A percentile compares a stretch with the other conserved stretches of the same genome.
phyloP scores from a whole-genome alignment of 1,140 invertebrate species.

The Ceratitis capitata region DNA sequence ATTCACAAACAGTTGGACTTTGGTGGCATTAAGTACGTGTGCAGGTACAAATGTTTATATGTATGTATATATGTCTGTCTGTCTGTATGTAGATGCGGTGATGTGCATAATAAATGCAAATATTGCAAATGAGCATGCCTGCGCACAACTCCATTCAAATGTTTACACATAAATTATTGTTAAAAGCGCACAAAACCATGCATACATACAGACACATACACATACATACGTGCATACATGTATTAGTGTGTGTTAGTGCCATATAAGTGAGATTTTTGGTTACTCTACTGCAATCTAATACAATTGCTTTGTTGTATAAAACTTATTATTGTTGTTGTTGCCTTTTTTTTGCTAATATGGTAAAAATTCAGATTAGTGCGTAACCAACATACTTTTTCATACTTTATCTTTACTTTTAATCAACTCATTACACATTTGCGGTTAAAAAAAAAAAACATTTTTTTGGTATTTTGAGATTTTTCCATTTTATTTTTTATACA shows the following conservation, averaged over 20 bases:
- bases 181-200: too few relatives aligned
- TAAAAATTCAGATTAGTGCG: conserved; percentile 9
- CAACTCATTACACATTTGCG: neutral
- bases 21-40: too few relatives aligned
- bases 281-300: neutral
- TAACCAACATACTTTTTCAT: neutral
- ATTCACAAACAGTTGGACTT: neutral
- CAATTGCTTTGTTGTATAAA: neutral
- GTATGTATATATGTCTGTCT: too few relatives aligned
- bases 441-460: neutral
- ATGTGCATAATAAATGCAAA: neutral
- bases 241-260: too few relatives aligned
- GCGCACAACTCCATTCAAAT: neutral
- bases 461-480: neutral
- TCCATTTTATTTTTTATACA: neutral
- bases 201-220: too few relatives aligned
- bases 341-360: too few relatives aligned
- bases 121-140: neutral
- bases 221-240: too few relatives aligned
- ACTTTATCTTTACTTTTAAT: neutral
- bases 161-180: neutral
- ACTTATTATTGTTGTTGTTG: neutral
- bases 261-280: too few relatives aligned
- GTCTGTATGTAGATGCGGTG: too few relatives aligned
- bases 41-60: too few relatives aligned